Conservation (phyloP, 2,113 vertebrate genomes). For the Isichthys henryi region DNA sequence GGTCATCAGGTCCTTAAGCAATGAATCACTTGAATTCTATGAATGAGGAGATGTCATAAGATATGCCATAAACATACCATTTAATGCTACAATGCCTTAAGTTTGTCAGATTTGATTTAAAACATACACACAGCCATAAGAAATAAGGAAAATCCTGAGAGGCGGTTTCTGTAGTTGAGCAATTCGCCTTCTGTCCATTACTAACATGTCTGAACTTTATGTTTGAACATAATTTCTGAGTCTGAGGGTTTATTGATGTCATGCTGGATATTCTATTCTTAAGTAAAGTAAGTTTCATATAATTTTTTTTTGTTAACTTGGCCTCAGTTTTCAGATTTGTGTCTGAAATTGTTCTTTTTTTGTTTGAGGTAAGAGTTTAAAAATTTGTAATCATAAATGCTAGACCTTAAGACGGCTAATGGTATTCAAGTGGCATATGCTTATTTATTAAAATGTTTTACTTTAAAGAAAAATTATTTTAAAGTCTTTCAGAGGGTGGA, state of each 20-base stretch:
- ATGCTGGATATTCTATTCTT: neutral
- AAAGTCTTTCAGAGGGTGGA: constrained; percentile 12
- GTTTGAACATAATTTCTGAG: neutral
- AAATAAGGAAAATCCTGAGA: neutral
- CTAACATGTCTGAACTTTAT: neutral
- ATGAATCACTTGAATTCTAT: neutral
- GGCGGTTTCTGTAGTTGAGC: neutral
- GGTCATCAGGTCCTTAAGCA: constrained; percentile 25
- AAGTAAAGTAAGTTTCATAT: neutral
- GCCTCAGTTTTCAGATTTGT: neutral
- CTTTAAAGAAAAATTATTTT: neutral
- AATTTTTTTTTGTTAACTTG: neutral
- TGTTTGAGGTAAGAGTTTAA: neutral
- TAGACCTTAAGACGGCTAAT: neutral
- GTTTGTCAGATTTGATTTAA: neutral
- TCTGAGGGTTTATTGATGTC: neutral
- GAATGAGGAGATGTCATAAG: neutral
- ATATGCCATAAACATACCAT: neutral
- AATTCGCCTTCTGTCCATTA: neutral
- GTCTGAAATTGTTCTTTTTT: neutral
- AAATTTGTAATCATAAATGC: neutral
- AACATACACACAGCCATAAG: neutral
- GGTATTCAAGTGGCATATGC: neutral
- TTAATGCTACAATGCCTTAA: neutral
- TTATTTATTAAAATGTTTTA: constrained; percentile 9